Conservation (phyloP, 2,888 invertebrate genomes). For the Dicranocentrus wangi region DNA sequence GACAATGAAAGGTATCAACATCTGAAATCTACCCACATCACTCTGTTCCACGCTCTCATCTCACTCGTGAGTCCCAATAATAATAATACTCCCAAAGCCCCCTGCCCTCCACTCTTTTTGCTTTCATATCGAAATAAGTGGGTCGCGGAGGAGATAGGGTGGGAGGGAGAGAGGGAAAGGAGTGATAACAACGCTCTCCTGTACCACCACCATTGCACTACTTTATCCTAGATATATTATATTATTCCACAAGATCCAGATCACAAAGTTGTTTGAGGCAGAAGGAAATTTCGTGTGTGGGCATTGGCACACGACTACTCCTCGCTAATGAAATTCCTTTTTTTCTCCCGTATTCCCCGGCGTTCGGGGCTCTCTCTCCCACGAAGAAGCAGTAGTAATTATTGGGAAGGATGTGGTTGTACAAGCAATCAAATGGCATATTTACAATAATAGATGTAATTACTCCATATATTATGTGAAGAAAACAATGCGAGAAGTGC, state of each 20-base stretch:
- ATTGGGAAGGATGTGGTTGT: constrained; percentile 1
- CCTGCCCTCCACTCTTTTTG: no score
- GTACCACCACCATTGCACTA: no score
- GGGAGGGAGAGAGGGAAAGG: no score
- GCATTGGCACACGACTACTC: background rate
- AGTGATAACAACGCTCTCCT: no score
- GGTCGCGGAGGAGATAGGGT: no score
- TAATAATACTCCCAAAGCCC: no score
- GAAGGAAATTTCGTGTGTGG: constrained; percentile 3
- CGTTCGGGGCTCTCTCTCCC: background rate
- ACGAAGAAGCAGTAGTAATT: background rate
- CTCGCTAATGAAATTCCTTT: constrained; percentile 50
- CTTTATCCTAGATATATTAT: no score
- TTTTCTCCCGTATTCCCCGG: background rate
- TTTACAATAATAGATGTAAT: constrained; percentile 23
- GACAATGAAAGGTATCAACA: constrained; percentile 44
- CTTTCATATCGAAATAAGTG: no score
- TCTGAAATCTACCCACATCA: constrained; percentile 41
- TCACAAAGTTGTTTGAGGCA: background rate
- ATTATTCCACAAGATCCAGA: background rate
- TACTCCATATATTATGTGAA: background rate
- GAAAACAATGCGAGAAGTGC: background rate
- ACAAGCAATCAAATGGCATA: constrained; percentile 17
- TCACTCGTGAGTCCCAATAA: background rate
- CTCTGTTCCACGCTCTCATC: background rate